Evolutionary conservation across 2,797 vertebrate genomes (phyloP), one percentile per base, ranked within the genome.

Genomic region (Sternarchorhynchus goeldii): DNA sequence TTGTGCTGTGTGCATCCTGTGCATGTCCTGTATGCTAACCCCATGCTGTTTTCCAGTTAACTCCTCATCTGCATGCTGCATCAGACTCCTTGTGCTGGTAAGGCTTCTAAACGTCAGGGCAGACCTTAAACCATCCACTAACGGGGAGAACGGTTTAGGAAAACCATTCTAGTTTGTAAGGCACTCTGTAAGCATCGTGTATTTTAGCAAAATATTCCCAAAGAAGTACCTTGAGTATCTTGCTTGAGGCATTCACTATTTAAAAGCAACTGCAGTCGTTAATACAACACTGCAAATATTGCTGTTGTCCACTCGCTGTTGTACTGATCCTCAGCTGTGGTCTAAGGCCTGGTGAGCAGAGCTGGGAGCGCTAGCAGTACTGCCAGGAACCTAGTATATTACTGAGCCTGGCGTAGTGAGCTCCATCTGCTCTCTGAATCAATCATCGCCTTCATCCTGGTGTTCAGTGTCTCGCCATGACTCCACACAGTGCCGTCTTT

Each of bases 11-110:
- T 88, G 89, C 84, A 88, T 84, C 32, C 79, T 88, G 85, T 89
- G 89, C 87, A 89, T 79, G 88, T 92, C 88, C 92, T 88, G 93
- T 86, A 93, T 92, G 86, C 94, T 90, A 93, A 92, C 85, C 92
- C 87, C 94, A 20, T 95, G 92, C 92, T 97, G 92, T 98, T 96
- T 98, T 98, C 94, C 96, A 98, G 96, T 97, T 99, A 97, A 97
- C 91, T 90, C 90, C 92, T 92, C 91, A 94, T 92, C 93, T 93
- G 97, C 95, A 97, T 97, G 95, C 94, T 95, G 95, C 96, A 96
- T 96, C 95, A 93, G 88, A 88, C 90, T 91, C 90, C 85, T 90
- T 91, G 88, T 92, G 89, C 94, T 94, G 96, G 95, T 98, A 97
- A 97, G 96, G 91, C 85, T 91, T 83, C 84, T 81, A 86, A 89